Evolutionary conservation across 2,113 vertebrate genomes (phyloP), one percentile per base, ranked within the genome.

Genomic region (Numida meleagris): DNA sequence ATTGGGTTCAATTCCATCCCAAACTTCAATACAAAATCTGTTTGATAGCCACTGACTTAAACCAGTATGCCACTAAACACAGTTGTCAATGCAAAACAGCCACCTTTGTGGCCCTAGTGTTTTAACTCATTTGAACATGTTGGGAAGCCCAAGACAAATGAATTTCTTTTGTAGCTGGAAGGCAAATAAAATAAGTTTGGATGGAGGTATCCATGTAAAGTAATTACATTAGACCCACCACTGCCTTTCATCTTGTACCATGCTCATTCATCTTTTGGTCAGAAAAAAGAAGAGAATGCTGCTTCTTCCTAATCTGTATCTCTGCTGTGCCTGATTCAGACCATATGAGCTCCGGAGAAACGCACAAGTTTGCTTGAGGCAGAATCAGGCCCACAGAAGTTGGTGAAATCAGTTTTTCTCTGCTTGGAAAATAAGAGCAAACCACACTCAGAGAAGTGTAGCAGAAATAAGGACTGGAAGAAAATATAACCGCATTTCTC

Each of bases 41-140:
- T 90, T 96, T 91, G 78, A 96, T 94, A 94, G 80, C 75, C 13
- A 2, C 63, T 70, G 72, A 84, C 79, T 94, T 94, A 91, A 95
- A 82, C n/a, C 70, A 89, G 89, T 6, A 17, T 84, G 78, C 75
- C 62, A 59, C 71, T 82, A 89, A 85, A 48, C 62, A 89, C 66
- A 82, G 53, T 4, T 70, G 71, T 58, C 23, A 2, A 70, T 76
- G 66, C 67, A 80, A 91, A 96, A 70, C 3, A 1, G 88, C 58
- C 50, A 82, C 74, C 79, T 89, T 48, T 0, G 0, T 76, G 75
- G 95, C 82, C 67, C 55, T 88, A 45, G 46, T 85, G 72, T 80
- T 95, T 87, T 94, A 87, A 79, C 63, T 62, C 72, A 83, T 80
- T 95, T 66, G 55, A 95, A 87, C 90, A 58, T 80, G 63, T 51